Evolutionary conservation across 2,797 vertebrate species (phyloP), one percentile per base, ranked within the genome.

Genomic region (Sebastes ruberrimus): DNA sequence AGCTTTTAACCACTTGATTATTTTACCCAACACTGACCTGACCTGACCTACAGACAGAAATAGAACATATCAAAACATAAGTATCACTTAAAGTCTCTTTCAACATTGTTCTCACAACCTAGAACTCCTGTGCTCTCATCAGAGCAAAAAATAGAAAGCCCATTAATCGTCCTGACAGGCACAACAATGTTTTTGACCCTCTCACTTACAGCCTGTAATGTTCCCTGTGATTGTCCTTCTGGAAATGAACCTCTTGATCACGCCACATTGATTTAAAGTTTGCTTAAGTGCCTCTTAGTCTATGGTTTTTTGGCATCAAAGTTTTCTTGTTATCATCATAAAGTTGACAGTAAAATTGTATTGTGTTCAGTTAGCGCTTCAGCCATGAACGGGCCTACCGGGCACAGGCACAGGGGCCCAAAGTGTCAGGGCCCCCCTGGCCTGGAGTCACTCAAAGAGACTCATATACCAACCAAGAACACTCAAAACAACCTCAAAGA

Each of bases 211-310:
- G 66, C 38, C 53, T 56, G 55, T 55, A 33, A 80, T 27, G 33
- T 20, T 53, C 10, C 62, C 72, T 68, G 42, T 52, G 2, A 68
- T 46, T 72, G 53, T 81, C 49, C 55, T 14, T 14, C 56, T 74
- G 61, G 74, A 87, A 71, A 52, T 52, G 3, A 78, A 64, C 60
- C 64, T 82, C 80, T 65, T 74, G n/a, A 78, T 76, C 4, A 2
- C 1, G 52, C 7, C 67, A 30, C 6, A 1, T 5, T 78, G 60
- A 79, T 75, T 70, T 63, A 79, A 18, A 55, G 82, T 72, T 49
- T 59, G 52, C 33, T 65, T 27, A 16, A 78, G 60, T 27, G 56
- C 35, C n/a, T 32, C 14, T 53, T n/a, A 5, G 16, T 22, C 52
- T n/a, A 20, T 10, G 28, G 3, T 7, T 18, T 57, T 46, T 42